Conservation (phyloP, 2,888 invertebrate genomes). For the Barypeithes pellucidus region DNA sequence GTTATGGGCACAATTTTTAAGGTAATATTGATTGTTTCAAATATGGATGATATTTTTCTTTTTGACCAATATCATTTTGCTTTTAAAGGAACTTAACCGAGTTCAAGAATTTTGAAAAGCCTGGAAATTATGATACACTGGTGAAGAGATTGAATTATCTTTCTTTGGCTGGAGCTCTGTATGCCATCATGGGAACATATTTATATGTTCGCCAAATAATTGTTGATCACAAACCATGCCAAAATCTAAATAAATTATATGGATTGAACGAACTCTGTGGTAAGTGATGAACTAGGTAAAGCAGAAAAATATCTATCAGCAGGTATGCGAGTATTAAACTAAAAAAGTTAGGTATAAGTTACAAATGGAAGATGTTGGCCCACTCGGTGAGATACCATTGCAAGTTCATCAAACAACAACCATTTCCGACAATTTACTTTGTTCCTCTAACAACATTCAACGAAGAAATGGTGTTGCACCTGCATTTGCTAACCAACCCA, state of each 20-base stretch:
- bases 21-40: background rate
- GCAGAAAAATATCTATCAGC: no score
- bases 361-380: no score
- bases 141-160: background rate
- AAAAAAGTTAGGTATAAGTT: no score
- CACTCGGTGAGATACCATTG: no score
- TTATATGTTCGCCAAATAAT: background rate
- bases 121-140: background rate
- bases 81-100: slow-evolving; percentile 11
- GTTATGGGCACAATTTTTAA: slow-evolving; percentile 12
- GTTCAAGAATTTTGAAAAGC: slow-evolving; percentile 4
- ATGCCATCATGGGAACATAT: background rate
- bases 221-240: background rate
- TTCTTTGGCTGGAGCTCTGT: background rate
- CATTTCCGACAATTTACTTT: no score
- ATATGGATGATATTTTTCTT: background rate
- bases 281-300: background rate
- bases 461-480: no score
- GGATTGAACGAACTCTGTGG: slow-evolving; percentile 25
- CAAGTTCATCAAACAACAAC: no score
- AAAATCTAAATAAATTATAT: background rate
- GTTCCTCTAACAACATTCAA: no score
- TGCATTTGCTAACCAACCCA: no score
- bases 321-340: no score
- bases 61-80: background rate